Base-by-base conservation (phyloP, 2,797 vertebrate species). In the Parambassis ranga region DNA sequence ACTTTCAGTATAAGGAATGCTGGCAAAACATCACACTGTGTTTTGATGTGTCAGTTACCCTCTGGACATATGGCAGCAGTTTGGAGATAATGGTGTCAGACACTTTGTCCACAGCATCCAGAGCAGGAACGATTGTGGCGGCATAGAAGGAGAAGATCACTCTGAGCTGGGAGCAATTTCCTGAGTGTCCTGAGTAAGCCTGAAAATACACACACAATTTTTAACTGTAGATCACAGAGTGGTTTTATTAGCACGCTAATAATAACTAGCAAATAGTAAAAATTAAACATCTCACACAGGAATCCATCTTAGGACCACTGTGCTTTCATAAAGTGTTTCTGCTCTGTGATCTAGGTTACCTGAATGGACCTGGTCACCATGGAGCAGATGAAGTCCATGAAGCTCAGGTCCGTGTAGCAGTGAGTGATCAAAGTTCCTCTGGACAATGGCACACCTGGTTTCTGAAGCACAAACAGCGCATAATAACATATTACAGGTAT, bases 341-440 rank as follows among this genome's bases (percentile, higher is more conserved):
- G n/a, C n/a, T n/a, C n/a, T n/a, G n/a, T n/a, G n/a, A n/a, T n/a
- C n/a, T n/a, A 15, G 30, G 15, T 42, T 28, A n/a, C 97, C 95
- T 96, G 93, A 33, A 96, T 88, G 70, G 95, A 91, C 35, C 81
- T 92, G 43, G 94, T 92, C 68, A 97, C 96, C 75, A 98, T 73
- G 31, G 78, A 91, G 88, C 97, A 99, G 87, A 98, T 92, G 70
- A 98, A 98, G 89, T 98, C 95, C 95, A 98, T 94, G 87, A 98
- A 99, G 73, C 93, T 83, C 83, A 98, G 89, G 80, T 99, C 95
- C 75, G 94, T 93, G 91, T 94, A 94, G 80, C 97, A 98, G 90
- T 96, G 98, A 19, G 94, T 94, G 83, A 98, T 89, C 53, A 99
- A 89, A 18, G 96, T 89, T 30, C 93, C 93, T 79, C 91, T 93